Conservation (phyloP, 2,113 vertebrate species). For the Pollachius pollachius region DNA sequence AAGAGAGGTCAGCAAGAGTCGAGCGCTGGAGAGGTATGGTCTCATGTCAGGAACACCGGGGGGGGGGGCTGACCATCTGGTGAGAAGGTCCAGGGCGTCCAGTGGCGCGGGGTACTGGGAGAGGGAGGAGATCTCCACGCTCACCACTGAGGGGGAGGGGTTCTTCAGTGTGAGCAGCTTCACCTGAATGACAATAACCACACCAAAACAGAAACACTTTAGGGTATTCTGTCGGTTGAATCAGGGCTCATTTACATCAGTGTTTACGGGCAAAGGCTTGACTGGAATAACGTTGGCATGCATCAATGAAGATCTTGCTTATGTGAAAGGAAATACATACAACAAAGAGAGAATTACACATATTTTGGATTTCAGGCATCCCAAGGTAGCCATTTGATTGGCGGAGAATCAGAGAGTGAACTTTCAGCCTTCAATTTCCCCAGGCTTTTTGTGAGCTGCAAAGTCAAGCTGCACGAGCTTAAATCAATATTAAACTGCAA, state of each 20-base stretch:
- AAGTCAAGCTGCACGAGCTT: neutral
- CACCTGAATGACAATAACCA: conserved; percentile 67
- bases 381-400: too few species aligned
- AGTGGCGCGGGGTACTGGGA: conserved; percentile 86
- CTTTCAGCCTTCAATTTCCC: too few species aligned
- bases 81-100: conserved; percentile 82
- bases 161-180: conserved; percentile 88
- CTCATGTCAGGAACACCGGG: neutral
- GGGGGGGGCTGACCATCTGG: conserved; percentile 81
- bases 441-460: too few species aligned
- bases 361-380: too few species aligned
- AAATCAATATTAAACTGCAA: neutral
- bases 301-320: too few species aligned
- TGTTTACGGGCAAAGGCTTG: too few species aligned
- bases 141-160: conserved; percentile 85
- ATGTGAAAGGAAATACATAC: neutral
- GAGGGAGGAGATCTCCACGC: conserved; percentile 86
- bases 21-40: neutral
- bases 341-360: neutral
- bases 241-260: too few species aligned
- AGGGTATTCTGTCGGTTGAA: too few species aligned
- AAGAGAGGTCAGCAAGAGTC: neutral
- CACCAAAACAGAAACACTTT: neutral
- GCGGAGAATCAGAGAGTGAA: too few species aligned
- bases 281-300: too few species aligned